phyloP scores from a whole-genome alignment of 2,888 invertebrate genomes.

The Colletes collaris region DNA sequence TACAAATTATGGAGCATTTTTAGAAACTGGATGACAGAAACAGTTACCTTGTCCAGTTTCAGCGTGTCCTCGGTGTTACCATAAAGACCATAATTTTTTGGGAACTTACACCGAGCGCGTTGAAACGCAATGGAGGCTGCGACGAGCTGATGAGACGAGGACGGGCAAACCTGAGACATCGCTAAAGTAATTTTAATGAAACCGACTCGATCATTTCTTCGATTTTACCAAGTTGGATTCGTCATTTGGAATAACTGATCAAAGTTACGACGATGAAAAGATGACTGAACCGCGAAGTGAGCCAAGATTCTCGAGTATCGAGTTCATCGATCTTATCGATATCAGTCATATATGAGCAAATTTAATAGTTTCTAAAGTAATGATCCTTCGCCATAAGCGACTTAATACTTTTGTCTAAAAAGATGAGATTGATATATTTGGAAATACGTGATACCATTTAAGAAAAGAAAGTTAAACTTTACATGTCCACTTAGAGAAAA shows the following conservation, averaged over 20 bases:
- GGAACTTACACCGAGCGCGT: slow-evolving; percentile 77
- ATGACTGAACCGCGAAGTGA: slow-evolving; percentile 38
- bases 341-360: too few relatives aligned
- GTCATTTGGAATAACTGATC: slow-evolving; percentile 29
- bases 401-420: too few relatives aligned
- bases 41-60: slow-evolving; percentile 31
- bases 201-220: slow-evolving; percentile 34
- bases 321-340: slow-evolving; percentile 23
- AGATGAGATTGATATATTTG: too few relatives aligned
- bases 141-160: slow-evolving; percentile 74
- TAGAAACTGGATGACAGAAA: too few relatives aligned
- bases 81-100: slow-evolving; percentile 72
- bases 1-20: too few relatives aligned
- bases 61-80: slow-evolving; percentile 23
- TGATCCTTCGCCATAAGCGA: too few relatives aligned
- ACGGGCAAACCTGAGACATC: slow-evolving; percentile 70
- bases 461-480: too few relatives aligned
- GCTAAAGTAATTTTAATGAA: slow-evolving; percentile 27
- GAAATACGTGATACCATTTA: too few relatives aligned
- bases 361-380: too few relatives aligned
- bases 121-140: slow-evolving; percentile 77
- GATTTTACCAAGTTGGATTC: slow-evolving; percentile 44
- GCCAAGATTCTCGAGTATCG: slow-evolving; percentile 30
- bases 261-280: slow-evolving; percentile 8
- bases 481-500: too few relatives aligned